Evolutionary conservation across 1,140 invertebrate species (phyloP).

Genomic region (Hyphantria cunea): DNA sequence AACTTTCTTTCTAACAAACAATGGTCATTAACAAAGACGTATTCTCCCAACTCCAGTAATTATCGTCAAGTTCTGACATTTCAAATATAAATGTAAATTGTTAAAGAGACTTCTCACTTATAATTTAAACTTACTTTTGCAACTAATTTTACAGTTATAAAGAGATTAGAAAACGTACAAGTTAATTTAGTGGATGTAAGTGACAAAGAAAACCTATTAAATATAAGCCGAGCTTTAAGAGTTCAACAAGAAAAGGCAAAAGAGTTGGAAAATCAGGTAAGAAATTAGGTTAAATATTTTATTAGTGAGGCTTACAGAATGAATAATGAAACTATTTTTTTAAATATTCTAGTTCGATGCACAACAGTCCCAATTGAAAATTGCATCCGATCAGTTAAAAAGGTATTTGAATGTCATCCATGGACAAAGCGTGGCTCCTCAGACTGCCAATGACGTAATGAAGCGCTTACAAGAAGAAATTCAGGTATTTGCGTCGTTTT

Average conservation of each 20-base stretch:
- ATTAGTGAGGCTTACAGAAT: background rate
- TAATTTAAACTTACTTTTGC: slow-evolving; percentile 14
- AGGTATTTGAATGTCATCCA: slow-evolving; percentile 75
- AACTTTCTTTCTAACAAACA: background rate
- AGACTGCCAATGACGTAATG: slow-evolving; percentile 81
- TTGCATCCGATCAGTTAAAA: slow-evolving; percentile 72
- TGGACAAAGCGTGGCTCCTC: slow-evolving; percentile 78
- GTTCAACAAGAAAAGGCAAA: slow-evolving; percentile 88
- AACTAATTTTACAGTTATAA: slow-evolving; percentile 82
- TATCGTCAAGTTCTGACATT: slow-evolving; percentile 28
- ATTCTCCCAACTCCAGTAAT: slow-evolving; percentile 32
- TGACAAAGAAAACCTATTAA: slow-evolving; percentile 75
- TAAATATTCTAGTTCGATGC: slow-evolving; percentile 58
- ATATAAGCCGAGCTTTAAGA: slow-evolving; percentile 82
- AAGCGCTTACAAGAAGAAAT: slow-evolving; percentile 90
- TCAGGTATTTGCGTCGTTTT: slow-evolving; percentile 70
- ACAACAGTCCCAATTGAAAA: slow-evolving; percentile 74
- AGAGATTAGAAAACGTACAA: slow-evolving; percentile 87
- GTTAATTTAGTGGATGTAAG: slow-evolving; percentile 70
- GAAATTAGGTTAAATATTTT: background rate
- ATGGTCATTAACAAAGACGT: slow-evolving; percentile 17
- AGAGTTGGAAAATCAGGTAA: slow-evolving; percentile 85
- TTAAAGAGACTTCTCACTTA: background rate
- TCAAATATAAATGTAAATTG: background rate
- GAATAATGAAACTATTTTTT: slow-evolving; percentile 17